Evolutionary conservation across 2,888 invertebrate genomes (phyloP), one percentile per base, ranked within the genome.

Genomic region (Leptarthrus brevirostris): DNA sequence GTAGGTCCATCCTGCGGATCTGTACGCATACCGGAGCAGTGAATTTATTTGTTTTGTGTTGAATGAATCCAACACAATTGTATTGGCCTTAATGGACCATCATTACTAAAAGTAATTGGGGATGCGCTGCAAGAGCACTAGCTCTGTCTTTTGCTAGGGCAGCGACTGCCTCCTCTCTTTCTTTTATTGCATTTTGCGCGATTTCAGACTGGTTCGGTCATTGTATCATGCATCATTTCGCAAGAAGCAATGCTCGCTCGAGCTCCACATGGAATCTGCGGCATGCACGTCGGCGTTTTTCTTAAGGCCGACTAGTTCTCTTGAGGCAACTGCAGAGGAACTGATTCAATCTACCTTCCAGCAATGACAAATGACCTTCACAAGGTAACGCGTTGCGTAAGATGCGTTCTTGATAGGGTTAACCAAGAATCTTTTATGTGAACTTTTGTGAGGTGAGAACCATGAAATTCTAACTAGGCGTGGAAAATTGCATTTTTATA

Each of bases 351-450:
- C 44, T 66, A 47, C 44, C 66, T 49, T 26, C 20, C 16, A 66
- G 47, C 26, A n/a, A 66, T 66, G 66, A 66, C 66, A 66, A 66
- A 66, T 66, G 66, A 49, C 66, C 66, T 66, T 66, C 66, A 66
- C 66, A 66, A 66, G 66, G 66, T 47, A 66, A 47, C 66, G 26
- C 26, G 24, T 66, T 66, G 66, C 66, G 47, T 66, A 66, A 66
- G 61, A 61, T 34, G 16, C n/a, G n/a, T n/a, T n/a, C n/a, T n/a
- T n/a, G n/a, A n/a, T n/a, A 44, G 44, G 1, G n/a, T 44, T 14
- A 44, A 14, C 44, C 4, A 44, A 44, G 16, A 30, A 56, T 12
- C 56, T 54, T 12, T n/a, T n/a, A n/a, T n/a, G 54, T 26, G n/a
- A 56, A 56, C 56, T 56, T 56, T 56, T 56, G 30, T 26, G 56